phyloP scores from a whole-genome alignment of 1,140 invertebrate genomes.

The Drosophila prosaltans region DNA sequence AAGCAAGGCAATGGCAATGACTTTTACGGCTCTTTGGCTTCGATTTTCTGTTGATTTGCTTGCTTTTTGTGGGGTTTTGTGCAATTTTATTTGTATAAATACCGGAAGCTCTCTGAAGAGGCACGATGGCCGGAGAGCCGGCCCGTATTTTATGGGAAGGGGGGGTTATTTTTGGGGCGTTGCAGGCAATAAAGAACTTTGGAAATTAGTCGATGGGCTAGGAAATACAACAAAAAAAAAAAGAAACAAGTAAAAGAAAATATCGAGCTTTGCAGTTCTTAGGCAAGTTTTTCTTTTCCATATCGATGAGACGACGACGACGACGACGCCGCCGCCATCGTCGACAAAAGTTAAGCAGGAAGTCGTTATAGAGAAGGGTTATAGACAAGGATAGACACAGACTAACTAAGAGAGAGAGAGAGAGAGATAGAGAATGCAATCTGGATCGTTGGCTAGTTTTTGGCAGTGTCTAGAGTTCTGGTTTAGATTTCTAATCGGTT shows the following conservation, averaged over 20 bases:
- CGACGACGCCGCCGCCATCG: neutral
- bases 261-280: constrained; percentile 51
- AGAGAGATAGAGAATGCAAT: neutral
- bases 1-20: constrained; percentile 58
- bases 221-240: neutral
- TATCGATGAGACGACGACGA: constrained; percentile 58
- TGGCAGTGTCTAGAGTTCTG: constrained; percentile 5
- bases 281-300: constrained; percentile 47
- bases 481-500: constrained; percentile 11
- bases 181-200: constrained; percentile 81
- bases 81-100: constrained; percentile 81
- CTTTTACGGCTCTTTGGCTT: constrained; percentile 59
- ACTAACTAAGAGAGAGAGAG: neutral
- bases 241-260: constrained; percentile 17
- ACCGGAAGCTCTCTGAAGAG: constrained; percentile 67
- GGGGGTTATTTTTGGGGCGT: constrained; percentile 51
- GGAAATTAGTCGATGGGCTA: constrained; percentile 73
- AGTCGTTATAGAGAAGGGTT: constrained; percentile 59
- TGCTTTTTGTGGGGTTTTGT: constrained; percentile 63
- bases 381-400: neutral
- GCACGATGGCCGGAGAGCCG: neutral
- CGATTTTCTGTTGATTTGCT: constrained; percentile 79
- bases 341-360: constrained; percentile 69
- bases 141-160: too few species aligned
- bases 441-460: constrained; percentile 5